Evolutionary conservation across 2,113 vertebrate genomes (phyloP).

Genomic region (Cavia aperea): DNA sequence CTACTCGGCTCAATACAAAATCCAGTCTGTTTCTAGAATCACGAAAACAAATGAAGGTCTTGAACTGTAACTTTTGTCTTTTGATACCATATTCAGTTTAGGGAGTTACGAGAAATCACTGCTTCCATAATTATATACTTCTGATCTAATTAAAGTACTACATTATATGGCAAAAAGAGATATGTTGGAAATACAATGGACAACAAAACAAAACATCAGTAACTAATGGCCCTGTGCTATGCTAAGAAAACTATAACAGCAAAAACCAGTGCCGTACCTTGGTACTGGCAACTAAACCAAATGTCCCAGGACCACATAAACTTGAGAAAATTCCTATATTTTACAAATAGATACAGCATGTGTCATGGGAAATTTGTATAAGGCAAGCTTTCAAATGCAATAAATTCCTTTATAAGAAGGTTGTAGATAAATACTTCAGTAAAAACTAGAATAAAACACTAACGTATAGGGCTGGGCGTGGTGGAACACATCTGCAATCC

Average conservation of each 20-base stretch:
- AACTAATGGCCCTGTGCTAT: not conserved
- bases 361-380: not conserved
- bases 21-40: not conserved
- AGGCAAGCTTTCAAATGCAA: constrained; percentile 21
- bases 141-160: constrained; percentile 2
- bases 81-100: not conserved
- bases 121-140: not conserved
- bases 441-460: not conserved
- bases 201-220: constrained; percentile 26
- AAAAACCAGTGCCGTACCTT: not conserved
- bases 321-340: not conserved
- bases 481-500: too few species aligned
- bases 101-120: constrained; percentile 27
- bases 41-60: not conserved
- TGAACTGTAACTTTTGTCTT: not conserved
- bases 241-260: not conserved
- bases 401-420: constrained; percentile 19
- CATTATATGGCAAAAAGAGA: not conserved
- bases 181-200: constrained; percentile 11
- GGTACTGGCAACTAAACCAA: not conserved
- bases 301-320: constrained; percentile 2
- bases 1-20: not conserved
- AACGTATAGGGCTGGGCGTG: not conserved
- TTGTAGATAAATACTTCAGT: not conserved
- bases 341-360: too few species aligned